A percentile compares a stretch with the other conserved stretches of the same genome.
Evolutionary conservation across 1,140 invertebrate species (phyloP).

Genomic region (Eurosta solidaginis): DNA sequence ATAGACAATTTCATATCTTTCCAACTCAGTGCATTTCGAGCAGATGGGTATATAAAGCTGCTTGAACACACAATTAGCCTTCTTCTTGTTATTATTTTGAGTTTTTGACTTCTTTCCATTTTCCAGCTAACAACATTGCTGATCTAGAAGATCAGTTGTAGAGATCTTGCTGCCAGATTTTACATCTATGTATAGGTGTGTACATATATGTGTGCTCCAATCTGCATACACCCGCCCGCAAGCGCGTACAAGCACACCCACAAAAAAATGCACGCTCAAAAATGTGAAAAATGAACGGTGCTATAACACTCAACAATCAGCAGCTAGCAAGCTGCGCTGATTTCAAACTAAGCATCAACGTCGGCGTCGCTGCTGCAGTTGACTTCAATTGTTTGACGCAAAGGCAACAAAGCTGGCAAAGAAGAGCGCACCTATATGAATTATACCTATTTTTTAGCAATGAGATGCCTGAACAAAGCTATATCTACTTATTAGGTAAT

Average conservation of each 20-base stretch:
- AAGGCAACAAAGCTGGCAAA: background rate
- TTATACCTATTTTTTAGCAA: no score
- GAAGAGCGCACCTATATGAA: slow-evolving; percentile 23
- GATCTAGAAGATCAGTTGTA: slow-evolving; percentile 22
- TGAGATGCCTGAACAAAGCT: background rate
- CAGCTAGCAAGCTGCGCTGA: background rate
- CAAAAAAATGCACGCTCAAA: background rate
- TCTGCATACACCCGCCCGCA: background rate
- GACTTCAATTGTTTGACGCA: background rate
- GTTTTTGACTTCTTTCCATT: no score
- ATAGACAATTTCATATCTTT: no score
- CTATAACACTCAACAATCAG: background rate
- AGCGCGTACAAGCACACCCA: background rate
- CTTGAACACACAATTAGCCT: no score
- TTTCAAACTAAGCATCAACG: background rate
- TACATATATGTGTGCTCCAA: background rate
- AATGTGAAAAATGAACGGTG: slow-evolving; percentile 19
- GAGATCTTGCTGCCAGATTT: background rate
- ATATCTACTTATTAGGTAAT: background rate
- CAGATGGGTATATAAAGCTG: no score
- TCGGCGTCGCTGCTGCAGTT: background rate
- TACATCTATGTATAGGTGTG: background rate
- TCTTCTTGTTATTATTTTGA: no score
- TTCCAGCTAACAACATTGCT: background rate
- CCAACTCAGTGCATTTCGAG: no score